These are phyloP conservation scores for Ambastaia sidthimunki DNA, from an alignment of 2,797 vertebrate genomes.

Conservation along the genomic window DNA sequence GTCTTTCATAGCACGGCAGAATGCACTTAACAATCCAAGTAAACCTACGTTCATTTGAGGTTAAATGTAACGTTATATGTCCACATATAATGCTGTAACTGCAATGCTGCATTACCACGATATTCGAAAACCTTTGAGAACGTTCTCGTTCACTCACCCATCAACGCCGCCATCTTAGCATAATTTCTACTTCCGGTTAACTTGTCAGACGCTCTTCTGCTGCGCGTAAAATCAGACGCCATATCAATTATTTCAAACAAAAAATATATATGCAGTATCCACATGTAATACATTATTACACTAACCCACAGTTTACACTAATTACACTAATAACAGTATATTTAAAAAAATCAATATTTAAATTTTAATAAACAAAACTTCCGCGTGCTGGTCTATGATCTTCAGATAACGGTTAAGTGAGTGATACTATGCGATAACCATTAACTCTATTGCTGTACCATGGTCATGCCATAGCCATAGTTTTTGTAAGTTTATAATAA, in stretches of 20 bases:
- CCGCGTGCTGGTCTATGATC: too few species aligned
- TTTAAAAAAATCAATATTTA: too few species aligned
- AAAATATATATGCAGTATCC: not conserved
- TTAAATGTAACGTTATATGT: accelerated
- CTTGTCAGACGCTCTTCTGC: not conserved
- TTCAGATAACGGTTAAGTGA: too few species aligned
- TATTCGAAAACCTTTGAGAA: not conserved
- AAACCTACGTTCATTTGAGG: not conserved
- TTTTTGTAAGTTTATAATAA: too few species aligned
- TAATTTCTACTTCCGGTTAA: constrained; percentile 58
- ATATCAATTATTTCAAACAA: constrained; percentile 2
- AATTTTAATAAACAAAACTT: too few species aligned
- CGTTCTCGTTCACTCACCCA: constrained; percentile 75
- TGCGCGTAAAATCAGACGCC: not conserved
- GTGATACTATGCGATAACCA: too few species aligned
- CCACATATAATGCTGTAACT: accelerated
- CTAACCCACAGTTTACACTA: too few species aligned
- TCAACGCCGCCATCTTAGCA: constrained; percentile 83
- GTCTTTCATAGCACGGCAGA: not conserved
- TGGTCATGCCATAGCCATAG: too few species aligned
- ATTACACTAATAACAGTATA: too few species aligned
- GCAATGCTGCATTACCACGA: accelerated
- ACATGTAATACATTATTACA: too few species aligned
- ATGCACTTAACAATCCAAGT: not conserved
- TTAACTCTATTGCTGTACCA: too few species aligned